These are phyloP conservation scores for Oryzias celebensis DNA, from an alignment of 2,113 vertebrate species.

Conservation along the genomic window DNA sequence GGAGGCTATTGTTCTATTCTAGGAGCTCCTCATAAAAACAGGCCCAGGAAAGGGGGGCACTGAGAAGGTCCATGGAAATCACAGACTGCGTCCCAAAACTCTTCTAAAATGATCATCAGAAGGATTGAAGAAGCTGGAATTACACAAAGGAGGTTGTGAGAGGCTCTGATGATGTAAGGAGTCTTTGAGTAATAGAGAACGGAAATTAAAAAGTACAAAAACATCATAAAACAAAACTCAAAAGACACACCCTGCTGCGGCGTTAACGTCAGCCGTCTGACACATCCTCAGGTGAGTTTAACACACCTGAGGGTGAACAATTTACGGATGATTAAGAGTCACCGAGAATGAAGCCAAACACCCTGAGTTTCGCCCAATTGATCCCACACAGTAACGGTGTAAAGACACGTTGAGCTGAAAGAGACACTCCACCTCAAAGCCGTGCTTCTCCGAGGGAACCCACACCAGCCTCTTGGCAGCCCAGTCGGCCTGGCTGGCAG, in stretches of 20 bases:
- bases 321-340: constrained; percentile 32
- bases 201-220: constrained; percentile 7
- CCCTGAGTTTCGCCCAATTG: not conserved
- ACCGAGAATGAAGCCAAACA: not conserved
- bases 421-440: constrained; percentile 76
- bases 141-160: too few relatives aligned
- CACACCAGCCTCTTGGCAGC: constrained; percentile 81
- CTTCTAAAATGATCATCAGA: too few relatives aligned
- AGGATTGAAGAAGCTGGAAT: too few relatives aligned
- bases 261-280: constrained; percentile 34
- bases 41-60: constrained; percentile 45
- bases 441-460: constrained; percentile 83
- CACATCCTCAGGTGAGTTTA: constrained; percentile 42
- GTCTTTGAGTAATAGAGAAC: not conserved
- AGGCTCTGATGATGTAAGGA: not conserved
- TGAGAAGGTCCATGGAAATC: constrained; percentile 40
- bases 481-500: constrained; percentile 83
- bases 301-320: constrained; percentile 42
- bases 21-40: constrained; percentile 61
- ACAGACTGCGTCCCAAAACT: constrained; percentile 40
- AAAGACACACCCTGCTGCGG: not conserved
- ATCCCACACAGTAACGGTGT: not conserved
- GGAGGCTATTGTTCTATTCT: constrained; percentile 75
- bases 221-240: constrained; percentile 5
- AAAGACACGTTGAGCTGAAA: not conserved